Evolutionary conservation across 2,113 vertebrate genomes (phyloP).

Genomic region (Hypocryptadius cinnamomeus): DNA sequence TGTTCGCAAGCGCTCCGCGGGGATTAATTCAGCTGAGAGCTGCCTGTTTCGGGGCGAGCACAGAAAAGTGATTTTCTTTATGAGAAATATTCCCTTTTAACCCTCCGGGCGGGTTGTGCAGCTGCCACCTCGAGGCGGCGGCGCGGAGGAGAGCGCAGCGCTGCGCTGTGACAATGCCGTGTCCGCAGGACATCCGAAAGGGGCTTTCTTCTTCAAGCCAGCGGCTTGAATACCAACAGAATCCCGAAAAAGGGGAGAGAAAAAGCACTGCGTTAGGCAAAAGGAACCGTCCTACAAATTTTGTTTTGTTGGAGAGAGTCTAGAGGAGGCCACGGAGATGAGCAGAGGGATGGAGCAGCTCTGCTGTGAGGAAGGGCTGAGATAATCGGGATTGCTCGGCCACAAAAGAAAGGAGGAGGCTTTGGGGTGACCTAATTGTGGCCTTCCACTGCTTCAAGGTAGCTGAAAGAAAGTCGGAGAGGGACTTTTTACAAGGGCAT

Average conservation of each 20-base stretch:
- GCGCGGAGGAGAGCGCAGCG: neutral
- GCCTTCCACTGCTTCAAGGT: neutral
- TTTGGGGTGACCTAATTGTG: neutral
- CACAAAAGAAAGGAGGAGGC: neutral
- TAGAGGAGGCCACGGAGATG: neutral
- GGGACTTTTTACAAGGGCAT: neutral
- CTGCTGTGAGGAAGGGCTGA: neutral
- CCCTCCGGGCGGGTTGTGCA: neutral
- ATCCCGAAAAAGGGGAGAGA: neutral
- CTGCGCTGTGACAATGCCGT: neutral
- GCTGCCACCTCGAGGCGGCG: neutral
- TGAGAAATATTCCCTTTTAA: neutral
- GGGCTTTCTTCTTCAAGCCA: neutral
- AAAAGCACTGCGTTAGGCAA: neutral
- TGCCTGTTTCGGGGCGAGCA: neutral
- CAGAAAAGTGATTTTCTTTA: neutral
- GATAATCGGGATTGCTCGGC: neutral
- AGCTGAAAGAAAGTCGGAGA: neutral
- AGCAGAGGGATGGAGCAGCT: neutral
- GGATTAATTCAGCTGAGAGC: slow-evolving; percentile 28
- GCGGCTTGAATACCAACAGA: neutral
- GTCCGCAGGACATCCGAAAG: neutral
- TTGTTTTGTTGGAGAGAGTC: neutral
- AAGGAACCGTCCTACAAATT: neutral
- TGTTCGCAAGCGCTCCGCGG: neutral